These are phyloP conservation scores for Hirudinaria manillensis DNA, from an alignment of 2,888 invertebrate genomes.

Conservation along the genomic window DNA sequence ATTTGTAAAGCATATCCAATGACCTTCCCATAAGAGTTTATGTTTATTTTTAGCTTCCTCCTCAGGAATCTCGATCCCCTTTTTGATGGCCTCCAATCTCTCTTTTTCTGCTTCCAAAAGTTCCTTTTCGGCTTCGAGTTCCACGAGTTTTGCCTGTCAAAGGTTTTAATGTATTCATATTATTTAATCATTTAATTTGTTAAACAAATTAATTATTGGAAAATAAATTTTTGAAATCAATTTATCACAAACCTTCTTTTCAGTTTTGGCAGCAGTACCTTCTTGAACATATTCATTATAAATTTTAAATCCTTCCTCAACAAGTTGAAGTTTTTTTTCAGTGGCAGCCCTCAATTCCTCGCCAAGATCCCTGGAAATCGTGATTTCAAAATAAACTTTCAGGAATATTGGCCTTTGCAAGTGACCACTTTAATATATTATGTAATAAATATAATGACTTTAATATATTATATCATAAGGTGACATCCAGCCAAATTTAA, in stretches of 20 bases:
- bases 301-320: constrained; percentile 65
- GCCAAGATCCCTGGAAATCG: constrained; percentile 60
- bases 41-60: constrained; percentile 62
- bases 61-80: constrained; percentile 67
- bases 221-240: no score
- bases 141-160: constrained; percentile 62
- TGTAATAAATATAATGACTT: no score
- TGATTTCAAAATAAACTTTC: no score
- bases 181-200: neutral
- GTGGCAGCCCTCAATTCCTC: constrained; percentile 57
- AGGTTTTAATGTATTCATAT: constrained; percentile 2
- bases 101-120: constrained; percentile 32
- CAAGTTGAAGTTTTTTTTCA: constrained; percentile 67
- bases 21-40: constrained; percentile 54
- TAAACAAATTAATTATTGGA: neutral
- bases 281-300: constrained; percentile 54
- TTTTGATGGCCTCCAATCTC: constrained; percentile 34
- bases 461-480: no score
- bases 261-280: constrained; percentile 68
- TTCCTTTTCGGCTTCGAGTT: constrained; percentile 66
- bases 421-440: no score
- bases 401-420: no score
- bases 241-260: constrained; percentile 47
- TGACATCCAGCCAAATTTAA: no score
- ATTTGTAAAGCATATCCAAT: neutral